Conservation (phyloP, 2,113 vertebrate species). For the Anhinga anhinga region DNA sequence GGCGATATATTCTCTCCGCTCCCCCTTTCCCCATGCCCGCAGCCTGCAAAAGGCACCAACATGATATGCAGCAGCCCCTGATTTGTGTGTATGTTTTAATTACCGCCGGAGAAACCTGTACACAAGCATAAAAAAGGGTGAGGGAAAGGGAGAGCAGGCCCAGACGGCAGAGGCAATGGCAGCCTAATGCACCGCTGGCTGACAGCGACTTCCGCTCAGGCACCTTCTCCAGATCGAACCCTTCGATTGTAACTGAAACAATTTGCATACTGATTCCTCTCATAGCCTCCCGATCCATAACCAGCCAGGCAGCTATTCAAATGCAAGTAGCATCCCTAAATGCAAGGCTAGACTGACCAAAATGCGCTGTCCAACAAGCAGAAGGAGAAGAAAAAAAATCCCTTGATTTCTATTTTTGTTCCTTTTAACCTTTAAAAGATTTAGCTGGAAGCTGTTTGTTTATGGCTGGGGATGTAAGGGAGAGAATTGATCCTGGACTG, state of each 20-base stretch:
- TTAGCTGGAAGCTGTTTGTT: conserved; percentile 74
- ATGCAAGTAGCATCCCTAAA: conserved; percentile 89
- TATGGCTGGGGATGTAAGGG: conserved; percentile 72
- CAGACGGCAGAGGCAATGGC: conserved; percentile 68
- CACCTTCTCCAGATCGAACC: conserved; percentile 92
- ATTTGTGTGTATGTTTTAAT: conserved; percentile 74
- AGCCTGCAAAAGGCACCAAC: conserved; percentile 36
- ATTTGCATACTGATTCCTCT: conserved; percentile 99
- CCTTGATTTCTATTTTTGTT: conserved; percentile 60
- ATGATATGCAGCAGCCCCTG: conserved; percentile 53
- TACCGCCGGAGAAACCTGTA: conserved; percentile 63
- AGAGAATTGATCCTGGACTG: conserved; percentile 69
- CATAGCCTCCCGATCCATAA: conserved; percentile 90
- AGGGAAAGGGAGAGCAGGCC: conserved; percentile 63
- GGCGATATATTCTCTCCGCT: conserved; percentile 25
- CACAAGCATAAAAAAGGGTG: conserved; percentile 60
- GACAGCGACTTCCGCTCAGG: conserved; percentile 88
- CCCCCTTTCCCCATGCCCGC: not conserved
- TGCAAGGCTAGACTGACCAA: conserved; percentile 78
- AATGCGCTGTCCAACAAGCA: conserved; percentile 64
- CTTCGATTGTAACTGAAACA: conserved; percentile 99
- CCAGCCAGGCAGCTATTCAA: conserved; percentile 92
- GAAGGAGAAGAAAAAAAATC: conserved; percentile 63
- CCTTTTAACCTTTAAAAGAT: conserved; percentile 63
- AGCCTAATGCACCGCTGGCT: conserved; percentile 84